Evolutionary conservation across 23 tunicate species (phyloP), one percentile per base, ranked within the genome.

Genomic region (Botrylloides violaceus): DNA sequence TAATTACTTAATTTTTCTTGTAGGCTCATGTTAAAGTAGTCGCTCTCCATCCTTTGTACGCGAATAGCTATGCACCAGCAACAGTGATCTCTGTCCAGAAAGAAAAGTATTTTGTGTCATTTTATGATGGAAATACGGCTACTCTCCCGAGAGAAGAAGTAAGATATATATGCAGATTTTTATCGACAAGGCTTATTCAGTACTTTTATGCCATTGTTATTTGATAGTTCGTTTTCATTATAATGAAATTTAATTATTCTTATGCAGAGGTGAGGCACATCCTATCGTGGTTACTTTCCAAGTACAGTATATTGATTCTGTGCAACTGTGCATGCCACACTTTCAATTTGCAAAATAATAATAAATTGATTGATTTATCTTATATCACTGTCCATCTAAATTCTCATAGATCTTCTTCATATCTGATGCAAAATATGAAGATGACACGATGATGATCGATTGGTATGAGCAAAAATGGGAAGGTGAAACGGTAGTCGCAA

Each of bases 401-500:
- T 38, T 62, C 23, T 22, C 34, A 29, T 34, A 85, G 94, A 73
- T 85, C 32, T 85, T 78, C 65, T 24, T 39, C 24, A 75, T 85
- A 3, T 58, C 66, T 25, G 32, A 63, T 19, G 36, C 36, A 24
- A 87, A 80, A 71, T 80, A 75, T 61, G 47, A 76, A 25, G 27
- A 66, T 12, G 81, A 80, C 59, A 77, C 80, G 24, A 66, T 58
- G 7, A 77, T 53, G 58, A 88, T 88, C 48, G 71, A 34, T 19
- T 34, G 72, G 32, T 77, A 75, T 53, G 87, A 88, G 62, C 55
- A 81, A 22, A 61, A 60, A 57, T 83, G 89, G 97, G 82, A 80
- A 9, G 97, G 97, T 43, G 75, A 83, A 61, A 75, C 90, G 5
- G 85, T 90, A 31, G 85, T 90, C 32, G 97, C 90, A 1, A 59